A percentile compares a stretch with the other conserved stretches of the same genome.
Conservation (phyloP, 2,113 vertebrate genomes). For the Lophura nycthemera region DNA sequence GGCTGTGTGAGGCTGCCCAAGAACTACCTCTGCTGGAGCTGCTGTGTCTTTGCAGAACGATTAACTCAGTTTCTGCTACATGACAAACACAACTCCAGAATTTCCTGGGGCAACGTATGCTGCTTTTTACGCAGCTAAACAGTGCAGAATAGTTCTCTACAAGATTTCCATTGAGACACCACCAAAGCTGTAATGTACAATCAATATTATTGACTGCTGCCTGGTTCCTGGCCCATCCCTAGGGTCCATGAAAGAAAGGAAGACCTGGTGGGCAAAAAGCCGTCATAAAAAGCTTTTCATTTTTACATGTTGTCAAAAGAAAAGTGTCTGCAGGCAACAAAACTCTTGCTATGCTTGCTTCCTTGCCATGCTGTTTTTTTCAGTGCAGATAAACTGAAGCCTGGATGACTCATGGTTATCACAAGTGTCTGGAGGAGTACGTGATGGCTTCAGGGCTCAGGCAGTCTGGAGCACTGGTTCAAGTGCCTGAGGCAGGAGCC, state of each 20-base stretch:
- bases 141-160: not conserved
- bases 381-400: not conserved
- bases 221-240: not conserved
- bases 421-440: not conserved
- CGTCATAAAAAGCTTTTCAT: not conserved
- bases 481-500: not conserved
- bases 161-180: not conserved
- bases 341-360: not conserved
- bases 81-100: not conserved
- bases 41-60: accelerated
- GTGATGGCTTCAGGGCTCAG: not conserved
- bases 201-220: not conserved
- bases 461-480: not conserved
- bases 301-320: not conserved
- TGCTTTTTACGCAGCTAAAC: not conserved
- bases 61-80: not conserved
- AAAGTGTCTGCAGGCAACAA: not conserved
- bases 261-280: not conserved
- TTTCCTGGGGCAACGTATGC: not conserved
- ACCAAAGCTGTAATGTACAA: not conserved
- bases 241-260: not conserved
- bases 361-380: not conserved
- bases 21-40: not conserved
- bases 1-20: not conserved
- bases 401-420: not conserved